These are phyloP conservation scores for Erynnis tages DNA, from an alignment of 2,888 invertebrate genomes.

Conservation along the genomic window DNA sequence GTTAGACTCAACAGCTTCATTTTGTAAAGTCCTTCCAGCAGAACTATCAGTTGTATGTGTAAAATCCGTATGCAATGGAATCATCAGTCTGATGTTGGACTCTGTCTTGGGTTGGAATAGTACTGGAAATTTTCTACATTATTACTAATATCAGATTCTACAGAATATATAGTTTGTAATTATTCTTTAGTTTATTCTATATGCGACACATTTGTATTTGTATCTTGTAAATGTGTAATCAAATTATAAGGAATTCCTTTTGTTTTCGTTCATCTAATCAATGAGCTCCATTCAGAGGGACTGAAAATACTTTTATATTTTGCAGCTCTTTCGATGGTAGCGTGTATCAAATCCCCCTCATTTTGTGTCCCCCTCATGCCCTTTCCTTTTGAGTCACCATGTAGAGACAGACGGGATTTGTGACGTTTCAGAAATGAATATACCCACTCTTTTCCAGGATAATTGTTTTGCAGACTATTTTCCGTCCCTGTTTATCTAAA, in stretches of 20 bases:
- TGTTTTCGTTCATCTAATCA: too few relatives aligned
- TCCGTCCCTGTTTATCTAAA: too few relatives aligned
- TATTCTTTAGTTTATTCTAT: background rate
- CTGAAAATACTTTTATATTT: too few relatives aligned
- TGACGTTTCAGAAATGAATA: too few relatives aligned
- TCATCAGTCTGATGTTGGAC: background rate
- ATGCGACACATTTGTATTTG: background rate
- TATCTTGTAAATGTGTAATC: background rate
- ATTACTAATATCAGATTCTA: background rate
- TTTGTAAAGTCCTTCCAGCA: background rate
- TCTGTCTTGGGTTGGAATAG: background rate
- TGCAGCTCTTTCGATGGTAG: too few relatives aligned
- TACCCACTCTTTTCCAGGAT: too few relatives aligned
- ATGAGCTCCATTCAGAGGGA: too few relatives aligned
- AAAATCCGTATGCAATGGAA: background rate
- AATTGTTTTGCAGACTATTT: too few relatives aligned
- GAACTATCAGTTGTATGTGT: conserved; percentile 1
- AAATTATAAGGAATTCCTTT: background rate
- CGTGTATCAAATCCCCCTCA: too few relatives aligned
- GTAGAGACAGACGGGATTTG: too few relatives aligned
- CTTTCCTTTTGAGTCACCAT: too few relatives aligned
- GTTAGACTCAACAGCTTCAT: background rate
- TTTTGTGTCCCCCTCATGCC: too few relatives aligned
- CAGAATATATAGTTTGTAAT: background rate
- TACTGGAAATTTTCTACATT: conserved; percentile 1